Conservation (phyloP, 1,140 invertebrate genomes). For the Aphelenchoides fujianensis region DNA sequence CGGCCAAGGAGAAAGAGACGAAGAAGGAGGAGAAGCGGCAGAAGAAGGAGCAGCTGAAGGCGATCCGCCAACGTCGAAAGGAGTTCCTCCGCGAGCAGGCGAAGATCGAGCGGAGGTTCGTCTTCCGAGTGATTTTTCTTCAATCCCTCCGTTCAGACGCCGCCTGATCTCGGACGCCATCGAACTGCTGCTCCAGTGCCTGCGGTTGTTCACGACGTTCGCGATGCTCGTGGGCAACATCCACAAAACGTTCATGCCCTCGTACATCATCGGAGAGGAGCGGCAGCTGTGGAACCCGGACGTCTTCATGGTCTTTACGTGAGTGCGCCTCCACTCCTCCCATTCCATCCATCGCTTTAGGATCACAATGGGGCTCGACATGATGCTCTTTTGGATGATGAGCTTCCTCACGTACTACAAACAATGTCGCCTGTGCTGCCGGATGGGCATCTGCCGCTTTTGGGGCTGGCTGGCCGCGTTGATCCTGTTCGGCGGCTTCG, state of each 20-base stretch:
- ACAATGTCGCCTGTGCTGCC: slow-evolving; percentile 43
- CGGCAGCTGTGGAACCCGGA: slow-evolving; percentile 48
- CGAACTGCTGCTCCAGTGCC: slow-evolving; percentile 29
- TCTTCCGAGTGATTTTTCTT: neutral
- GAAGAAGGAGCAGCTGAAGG: neutral
- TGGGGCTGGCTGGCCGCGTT: slow-evolving; percentile 36
- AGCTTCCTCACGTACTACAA: slow-evolving; percentile 36
- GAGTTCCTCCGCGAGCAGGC: slow-evolving; percentile 10
- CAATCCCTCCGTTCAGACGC: slow-evolving; percentile 15
- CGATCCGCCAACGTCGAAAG: slow-evolving; percentile 7
- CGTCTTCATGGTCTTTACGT: slow-evolving; percentile 49
- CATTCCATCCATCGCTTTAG: neutral
- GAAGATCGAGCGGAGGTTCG: slow-evolving; percentile 21
- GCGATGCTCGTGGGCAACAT: slow-evolving; percentile 50
- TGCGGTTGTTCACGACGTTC: slow-evolving; percentile 39
- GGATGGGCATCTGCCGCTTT: slow-evolving; percentile 41
- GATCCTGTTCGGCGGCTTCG: slow-evolving; percentile 39
- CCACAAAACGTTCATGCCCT: slow-evolving; percentile 50
- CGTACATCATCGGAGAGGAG: slow-evolving; percentile 28
- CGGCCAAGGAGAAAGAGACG: slow-evolving; percentile 13
- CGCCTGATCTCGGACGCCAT: slow-evolving; percentile 27
- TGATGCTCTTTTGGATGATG: slow-evolving; percentile 45
- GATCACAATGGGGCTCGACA: slow-evolving; percentile 35
- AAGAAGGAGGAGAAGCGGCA: slow-evolving; percentile 17
- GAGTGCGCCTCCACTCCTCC: neutral